Evolutionary conservation across 2,797 vertebrate genomes (phyloP).

Genomic region (Poeciliopsis paucimaculata): DNA sequence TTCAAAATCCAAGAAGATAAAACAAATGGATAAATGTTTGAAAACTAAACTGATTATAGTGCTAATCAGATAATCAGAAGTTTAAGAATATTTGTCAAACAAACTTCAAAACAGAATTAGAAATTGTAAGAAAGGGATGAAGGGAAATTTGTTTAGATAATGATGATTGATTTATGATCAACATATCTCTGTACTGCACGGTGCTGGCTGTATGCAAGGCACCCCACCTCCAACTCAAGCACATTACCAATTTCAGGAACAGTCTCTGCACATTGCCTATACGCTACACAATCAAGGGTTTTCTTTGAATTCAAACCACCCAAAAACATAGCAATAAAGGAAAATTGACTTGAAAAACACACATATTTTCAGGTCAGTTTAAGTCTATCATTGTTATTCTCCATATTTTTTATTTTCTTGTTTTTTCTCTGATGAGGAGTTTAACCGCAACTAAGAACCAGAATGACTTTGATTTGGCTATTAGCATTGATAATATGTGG

Average conservation of each 20-base stretch:
- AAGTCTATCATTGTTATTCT: background rate
- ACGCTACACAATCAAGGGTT: background rate
- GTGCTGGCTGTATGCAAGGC: background rate
- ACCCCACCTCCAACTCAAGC: background rate
- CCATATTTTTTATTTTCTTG: background rate
- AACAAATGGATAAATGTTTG: background rate
- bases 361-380: background rate
- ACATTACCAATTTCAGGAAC: background rate
- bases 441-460: background rate
- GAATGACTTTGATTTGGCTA: conserved; percentile 3
- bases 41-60: background rate
- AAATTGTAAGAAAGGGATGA: background rate
- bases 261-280: background rate
- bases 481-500: conserved; percentile 26
- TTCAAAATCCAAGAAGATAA: background rate
- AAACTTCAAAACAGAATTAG: background rate
- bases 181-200: background rate
- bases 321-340: background rate
- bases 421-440: background rate
- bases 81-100: background rate
- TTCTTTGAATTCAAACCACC: background rate
- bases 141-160: background rate
- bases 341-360: background rate
- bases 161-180: background rate
- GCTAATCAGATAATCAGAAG: background rate